A percentile compares a stretch with the other conserved stretches of the same genome.
phyloP scores from a whole-genome alignment of 2,888 invertebrate species.

The Smittia aterrima region DNA sequence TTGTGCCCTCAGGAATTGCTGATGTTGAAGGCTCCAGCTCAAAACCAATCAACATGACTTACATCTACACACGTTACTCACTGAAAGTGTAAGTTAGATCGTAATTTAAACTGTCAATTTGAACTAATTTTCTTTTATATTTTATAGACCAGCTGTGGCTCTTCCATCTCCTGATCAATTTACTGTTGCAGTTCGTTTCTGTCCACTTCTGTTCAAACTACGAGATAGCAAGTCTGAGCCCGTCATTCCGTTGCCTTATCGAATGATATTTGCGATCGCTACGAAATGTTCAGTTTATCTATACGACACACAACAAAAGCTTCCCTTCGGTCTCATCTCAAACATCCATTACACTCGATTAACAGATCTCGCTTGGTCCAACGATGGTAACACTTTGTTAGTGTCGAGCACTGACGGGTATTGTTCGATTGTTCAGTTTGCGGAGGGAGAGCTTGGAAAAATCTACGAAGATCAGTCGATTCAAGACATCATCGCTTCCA shows the following conservation, averaged over 20 bases:
- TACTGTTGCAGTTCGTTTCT: constrained; percentile 80
- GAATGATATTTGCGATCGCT: constrained; percentile 88
- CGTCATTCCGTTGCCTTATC: constrained; percentile 65
- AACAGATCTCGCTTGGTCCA: constrained; percentile 85
- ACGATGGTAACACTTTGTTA: constrained; percentile 71
- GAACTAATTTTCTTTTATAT: neutral
- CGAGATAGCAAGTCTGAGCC: constrained; percentile 52
- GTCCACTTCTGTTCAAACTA: constrained; percentile 69
- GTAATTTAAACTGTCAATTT: constrained; percentile 35
- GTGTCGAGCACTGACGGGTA: constrained; percentile 89
- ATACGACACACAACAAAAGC: constrained; percentile 81
- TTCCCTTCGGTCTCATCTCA: constrained; percentile 75
- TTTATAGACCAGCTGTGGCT: constrained; percentile 69
- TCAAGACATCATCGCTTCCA: constrained; percentile 44
- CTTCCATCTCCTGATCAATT: constrained; percentile 77
- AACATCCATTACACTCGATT: constrained; percentile 88
- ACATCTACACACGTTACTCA: constrained; percentile 61
- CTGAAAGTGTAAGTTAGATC: constrained; percentile 59
- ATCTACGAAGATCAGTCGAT: constrained; percentile 54
- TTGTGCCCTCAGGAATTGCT: constrained; percentile 87
- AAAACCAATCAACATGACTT: constrained; percentile 60
- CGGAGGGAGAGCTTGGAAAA: constrained; percentile 68
- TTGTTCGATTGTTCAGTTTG: constrained; percentile 79
- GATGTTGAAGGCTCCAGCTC: constrained; percentile 65
- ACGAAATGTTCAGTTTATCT: constrained; percentile 81